Base-by-base conservation (phyloP, 2,113 vertebrate genomes). In the Mionectes macconnelli region DNA sequence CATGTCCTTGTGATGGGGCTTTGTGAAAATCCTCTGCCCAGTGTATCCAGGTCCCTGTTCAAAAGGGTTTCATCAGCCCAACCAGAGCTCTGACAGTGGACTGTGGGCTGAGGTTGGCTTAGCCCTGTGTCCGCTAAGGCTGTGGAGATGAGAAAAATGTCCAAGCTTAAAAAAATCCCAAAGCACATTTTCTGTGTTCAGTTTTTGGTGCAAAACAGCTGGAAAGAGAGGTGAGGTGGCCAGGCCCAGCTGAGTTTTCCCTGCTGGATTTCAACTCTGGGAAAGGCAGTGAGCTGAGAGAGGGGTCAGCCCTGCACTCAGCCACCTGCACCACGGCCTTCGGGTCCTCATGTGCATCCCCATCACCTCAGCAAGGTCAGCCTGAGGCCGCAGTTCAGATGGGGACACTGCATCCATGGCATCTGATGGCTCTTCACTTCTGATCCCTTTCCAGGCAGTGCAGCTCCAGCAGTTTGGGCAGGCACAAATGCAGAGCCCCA, bases 351-450 rank as follows among this genome's bases (percentile, higher is more conserved):
- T 23, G 33, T 44, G 66, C 30, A 77, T 33, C 45, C 10, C 2
- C 64, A 20, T 2, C 0, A 0, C 39, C 9, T 49, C 4, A 0
- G 47, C 0, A 0, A 40, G 63, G n/a, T 57, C 39, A 76, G 21
- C 33, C 85, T 35, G 60, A 7, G 7, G 6, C 69, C 8, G 0
- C 4, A 1, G 23, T 68, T 55, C 6, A 5, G 16, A 1, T 37
- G 6, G 20, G n/a, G 44, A 10, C 22, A 4, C 55, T 8, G 0
- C 33, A 31, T 35, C 60, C 13, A 0, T 49, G 47, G 14, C 73
- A n/a, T 16, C 52, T 9, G 6, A 13, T 9, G 4, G 23, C 49
- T 53, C 44, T 82, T 82, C 4, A 4, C 14, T 39, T 75, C 52
- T 68, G 37, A 2, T 79, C 20, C 63, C 27, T 56, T 33, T 31